Evolutionary conservation across 2,113 vertebrate species (phyloP).

Genomic region (Trinectes maculatus): DNA sequence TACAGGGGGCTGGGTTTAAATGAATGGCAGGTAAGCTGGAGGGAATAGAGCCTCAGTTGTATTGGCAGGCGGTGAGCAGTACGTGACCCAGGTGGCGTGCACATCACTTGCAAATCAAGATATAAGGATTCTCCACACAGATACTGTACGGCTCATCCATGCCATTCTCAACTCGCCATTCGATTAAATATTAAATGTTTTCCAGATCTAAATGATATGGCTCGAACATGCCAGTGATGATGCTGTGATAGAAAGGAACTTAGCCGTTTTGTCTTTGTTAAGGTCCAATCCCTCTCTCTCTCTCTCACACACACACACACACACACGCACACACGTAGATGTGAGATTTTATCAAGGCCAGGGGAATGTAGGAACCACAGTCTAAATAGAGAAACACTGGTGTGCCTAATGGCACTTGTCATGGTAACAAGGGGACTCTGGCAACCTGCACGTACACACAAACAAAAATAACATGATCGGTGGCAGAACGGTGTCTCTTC

Average conservation of each 20-base stretch:
- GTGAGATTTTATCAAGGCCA: constrained; percentile 67
- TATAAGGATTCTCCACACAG: constrained; percentile 8
- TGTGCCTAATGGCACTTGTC: constrained; percentile 51
- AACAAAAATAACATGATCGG: constrained; percentile 53
- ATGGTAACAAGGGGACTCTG: constrained; percentile 52
- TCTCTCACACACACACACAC: constrained; percentile 36
- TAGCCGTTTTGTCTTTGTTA: constrained; percentile 28
- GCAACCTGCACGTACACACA: constrained; percentile 71
- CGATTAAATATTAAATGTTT: neutral
- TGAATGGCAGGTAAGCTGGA: neutral
- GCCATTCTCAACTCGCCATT: neutral
- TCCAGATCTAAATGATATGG: constrained; percentile 26
- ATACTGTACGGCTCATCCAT: neutral
- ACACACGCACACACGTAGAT: constrained; percentile 53
- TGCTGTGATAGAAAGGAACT: neutral
- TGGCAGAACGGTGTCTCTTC: constrained; percentile 49
- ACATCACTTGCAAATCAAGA: constrained; percentile 14
- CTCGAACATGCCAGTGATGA: constrained; percentile 18
- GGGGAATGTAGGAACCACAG: constrained; percentile 66
- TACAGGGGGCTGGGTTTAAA: constrained; percentile 1
- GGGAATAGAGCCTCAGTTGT: too few species aligned
- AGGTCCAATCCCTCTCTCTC: constrained; percentile 7
- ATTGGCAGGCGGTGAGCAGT: constrained; percentile 8
- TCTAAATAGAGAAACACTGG: constrained; percentile 52
- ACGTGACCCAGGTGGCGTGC: constrained; percentile 21